Conservation (phyloP, 2,888 invertebrate species). For the Clostera curtula region DNA sequence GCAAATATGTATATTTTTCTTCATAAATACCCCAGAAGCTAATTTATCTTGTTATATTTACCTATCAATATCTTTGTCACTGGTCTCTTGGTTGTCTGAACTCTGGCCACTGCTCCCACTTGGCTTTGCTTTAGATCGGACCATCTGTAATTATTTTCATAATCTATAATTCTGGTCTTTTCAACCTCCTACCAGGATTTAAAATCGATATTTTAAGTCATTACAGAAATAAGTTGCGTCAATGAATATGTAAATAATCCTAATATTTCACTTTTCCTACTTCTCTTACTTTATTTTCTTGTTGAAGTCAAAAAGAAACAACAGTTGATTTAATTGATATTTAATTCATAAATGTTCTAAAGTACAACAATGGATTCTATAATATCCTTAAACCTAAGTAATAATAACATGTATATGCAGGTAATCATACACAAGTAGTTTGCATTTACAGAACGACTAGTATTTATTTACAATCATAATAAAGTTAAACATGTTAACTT, state of each 20-base stretch:
- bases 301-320: conserved; percentile 22
- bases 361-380: conserved; percentile 3
- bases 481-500: conserved; percentile 9
- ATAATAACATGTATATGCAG: too few relatives aligned
- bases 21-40: too few relatives aligned
- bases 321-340: conserved; percentile 16
- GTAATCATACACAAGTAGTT: too few relatives aligned
- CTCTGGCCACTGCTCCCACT: conserved; percentile 54
- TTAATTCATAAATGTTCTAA: too few relatives aligned
- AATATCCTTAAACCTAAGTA: neutral
- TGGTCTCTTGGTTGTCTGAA: conserved; percentile 52
- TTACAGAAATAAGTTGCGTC: too few relatives aligned
- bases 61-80: conserved; percentile 66
- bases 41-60: conserved; percentile 42
- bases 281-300: conserved; percentile 4
- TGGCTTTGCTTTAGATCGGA: conserved; percentile 57
- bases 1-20: too few relatives aligned
- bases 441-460: too few relatives aligned
- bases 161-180: conserved; percentile 10
- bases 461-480: too few relatives aligned
- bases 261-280: too few relatives aligned
- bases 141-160: conserved; percentile 58
- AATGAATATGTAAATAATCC: too few relatives aligned
- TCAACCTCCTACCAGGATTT: neutral
- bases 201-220: too few relatives aligned